Evolutionary conservation across 2,888 invertebrate species (phyloP), one percentile per base, ranked within the genome.

Genomic region (Auanema freiburgensis): DNA sequence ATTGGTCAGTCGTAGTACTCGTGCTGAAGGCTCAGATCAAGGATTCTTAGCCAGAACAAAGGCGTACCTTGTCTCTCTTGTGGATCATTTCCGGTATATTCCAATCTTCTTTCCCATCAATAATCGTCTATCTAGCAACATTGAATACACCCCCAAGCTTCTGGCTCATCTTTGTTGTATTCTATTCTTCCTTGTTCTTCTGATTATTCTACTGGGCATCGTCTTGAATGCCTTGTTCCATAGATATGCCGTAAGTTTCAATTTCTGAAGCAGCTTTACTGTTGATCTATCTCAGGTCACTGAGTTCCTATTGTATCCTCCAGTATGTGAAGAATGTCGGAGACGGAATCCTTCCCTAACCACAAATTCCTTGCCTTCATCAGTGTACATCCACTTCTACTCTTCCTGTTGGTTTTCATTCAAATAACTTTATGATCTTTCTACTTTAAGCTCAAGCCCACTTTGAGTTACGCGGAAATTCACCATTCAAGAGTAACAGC

Each of bases 401-500:
- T 74, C 76, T 2, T 67, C 60, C 14, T 60, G 64, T 67, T 51
- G 54, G 58, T 53, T 57, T 18, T 4, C 33, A n/a, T 14, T 25
- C 16, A 43, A 12, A 43, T 43, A 12, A 43, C n/a, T 12, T 43
- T 43, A 12, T 43, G 43, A 21, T 46, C 21, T 10, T 46, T 46
- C 10, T 18, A 21, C 11, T 23, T 62, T 56, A 59, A 62, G 57
- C 68, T 18, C 77, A 80, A 62, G 76, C 73, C 1, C 78, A 83
- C 55, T 78, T 81, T 25, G 81, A 81, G 58, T 63, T 81, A 33
- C 67, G 77, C 24, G 82, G 82, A 12, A 81, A 81, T 64, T 59
- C 63, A 14, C 81, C 81, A 11, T 79, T 81, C 64, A 80, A 79
- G 58, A 81, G 79, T 61, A 81, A 81, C 63, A 79, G 79, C n/a